phyloP scores from a whole-genome alignment of 2,113 vertebrate genomes.

The Indicator indicator region DNA sequence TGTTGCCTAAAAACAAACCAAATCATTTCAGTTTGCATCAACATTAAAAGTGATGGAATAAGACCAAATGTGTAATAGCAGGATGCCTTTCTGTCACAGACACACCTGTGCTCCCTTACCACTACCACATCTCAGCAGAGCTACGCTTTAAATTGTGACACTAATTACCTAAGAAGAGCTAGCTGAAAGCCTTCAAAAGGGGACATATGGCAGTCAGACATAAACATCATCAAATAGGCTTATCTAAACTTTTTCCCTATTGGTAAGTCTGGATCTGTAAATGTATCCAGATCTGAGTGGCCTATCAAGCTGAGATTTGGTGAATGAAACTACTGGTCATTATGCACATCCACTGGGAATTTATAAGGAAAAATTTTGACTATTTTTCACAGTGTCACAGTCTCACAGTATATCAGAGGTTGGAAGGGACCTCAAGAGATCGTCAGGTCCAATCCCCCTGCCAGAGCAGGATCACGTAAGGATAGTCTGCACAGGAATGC shows the following conservation, averaged over 20 bases:
- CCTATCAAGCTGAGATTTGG: neutral
- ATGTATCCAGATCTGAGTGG: neutral
- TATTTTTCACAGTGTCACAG: neutral
- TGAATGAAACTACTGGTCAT: neutral
- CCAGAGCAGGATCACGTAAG: no score
- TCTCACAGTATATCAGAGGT: no score
- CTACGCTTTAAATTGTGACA: neutral
- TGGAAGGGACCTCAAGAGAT: no score
- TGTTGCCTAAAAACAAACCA: neutral
- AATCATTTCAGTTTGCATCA: neutral
- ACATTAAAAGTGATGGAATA: neutral
- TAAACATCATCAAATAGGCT: accelerated
- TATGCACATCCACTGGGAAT: neutral
- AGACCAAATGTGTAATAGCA: neutral
- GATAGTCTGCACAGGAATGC: no score
- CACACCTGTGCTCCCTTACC: neutral
- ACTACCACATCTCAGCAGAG: neutral
- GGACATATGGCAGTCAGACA: neutral
- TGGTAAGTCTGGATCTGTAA: neutral
- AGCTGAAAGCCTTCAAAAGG: neutral
- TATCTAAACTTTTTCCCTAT: neutral
- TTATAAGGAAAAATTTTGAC: neutral
- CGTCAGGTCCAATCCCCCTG: no score
- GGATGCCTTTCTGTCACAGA: neutral
- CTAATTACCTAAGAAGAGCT: neutral